phyloP scores from a whole-genome alignment of 2,797 vertebrate genomes.

The Falco rusticolus region DNA sequence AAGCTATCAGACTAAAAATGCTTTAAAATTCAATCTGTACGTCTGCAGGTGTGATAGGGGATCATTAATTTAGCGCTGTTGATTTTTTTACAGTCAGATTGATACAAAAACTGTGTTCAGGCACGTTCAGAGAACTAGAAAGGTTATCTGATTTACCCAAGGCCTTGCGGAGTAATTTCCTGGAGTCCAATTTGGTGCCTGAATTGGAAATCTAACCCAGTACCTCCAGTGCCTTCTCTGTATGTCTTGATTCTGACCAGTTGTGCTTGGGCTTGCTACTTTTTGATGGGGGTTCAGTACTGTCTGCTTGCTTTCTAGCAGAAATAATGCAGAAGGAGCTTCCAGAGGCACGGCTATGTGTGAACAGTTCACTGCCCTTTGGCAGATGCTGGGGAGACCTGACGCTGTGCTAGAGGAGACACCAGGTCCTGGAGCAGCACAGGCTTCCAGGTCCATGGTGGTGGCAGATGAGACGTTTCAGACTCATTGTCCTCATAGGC shows the following conservation, averaged over 20 bases:
- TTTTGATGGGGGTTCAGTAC: background rate
- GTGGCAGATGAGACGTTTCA: background rate
- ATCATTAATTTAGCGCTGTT: slow-evolving; percentile 49
- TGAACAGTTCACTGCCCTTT: background rate
- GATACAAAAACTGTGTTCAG: slow-evolving; percentile 19
- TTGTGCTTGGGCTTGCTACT: background rate
- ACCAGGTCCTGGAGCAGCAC: background rate
- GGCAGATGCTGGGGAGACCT: background rate
- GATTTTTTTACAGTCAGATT: slow-evolving; percentile 50
- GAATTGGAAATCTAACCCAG: background rate
- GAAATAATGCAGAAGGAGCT: background rate
- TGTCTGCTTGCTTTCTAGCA: background rate
- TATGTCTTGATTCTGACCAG: background rate
- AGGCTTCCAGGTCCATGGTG: background rate
- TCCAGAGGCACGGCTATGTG: background rate
- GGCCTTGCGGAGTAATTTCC: slow-evolving; percentile 42
- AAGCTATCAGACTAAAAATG: background rate
- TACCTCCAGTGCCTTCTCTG: background rate
- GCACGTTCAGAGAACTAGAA: slow-evolving; percentile 38
- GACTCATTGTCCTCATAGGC: background rate
- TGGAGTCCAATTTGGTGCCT: slow-evolving; percentile 33
- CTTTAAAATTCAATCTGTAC: background rate
- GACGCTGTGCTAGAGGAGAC: background rate
- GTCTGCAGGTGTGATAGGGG: slow-evolving; percentile 42
- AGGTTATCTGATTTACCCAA: slow-evolving; percentile 68